Evolutionary conservation across 2,888 invertebrate species (phyloP).

Genomic region (Macropis europaea): DNA sequence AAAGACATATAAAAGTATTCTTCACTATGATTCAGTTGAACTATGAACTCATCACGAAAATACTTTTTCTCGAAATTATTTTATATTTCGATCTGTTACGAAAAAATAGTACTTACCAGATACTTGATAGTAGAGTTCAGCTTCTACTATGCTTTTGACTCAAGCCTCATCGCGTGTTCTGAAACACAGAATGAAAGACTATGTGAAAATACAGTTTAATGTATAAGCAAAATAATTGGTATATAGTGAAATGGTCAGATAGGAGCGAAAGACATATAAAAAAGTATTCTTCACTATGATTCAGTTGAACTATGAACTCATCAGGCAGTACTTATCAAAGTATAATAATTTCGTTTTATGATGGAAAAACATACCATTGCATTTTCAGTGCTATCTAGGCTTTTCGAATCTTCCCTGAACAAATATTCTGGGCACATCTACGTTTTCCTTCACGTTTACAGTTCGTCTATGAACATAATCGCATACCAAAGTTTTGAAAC

Average conservation of each 20-base stretch:
- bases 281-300: constrained; percentile 62
- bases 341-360: neutral
- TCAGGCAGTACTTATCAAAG: neutral
- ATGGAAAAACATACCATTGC: neutral
- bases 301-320: constrained; percentile 43
- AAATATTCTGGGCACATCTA: constrained; percentile 95
- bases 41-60: constrained; percentile 75
- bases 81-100: no score
- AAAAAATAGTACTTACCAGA: neutral
- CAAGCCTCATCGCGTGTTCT: neutral
- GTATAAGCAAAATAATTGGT: neutral
- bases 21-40: constrained; percentile 76
- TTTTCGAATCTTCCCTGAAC: constrained; percentile 93
- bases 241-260: constrained; percentile 78
- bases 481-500: constrained; percentile 86
- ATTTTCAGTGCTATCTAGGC: constrained; percentile 59
- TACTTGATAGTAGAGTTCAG: neutral
- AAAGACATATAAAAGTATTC: constrained; percentile 72
- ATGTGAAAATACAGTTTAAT: neutral
- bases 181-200: neutral
- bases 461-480: constrained; percentile 93
- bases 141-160: neutral
- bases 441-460: constrained; percentile 93
- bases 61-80: no score
- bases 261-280: constrained; percentile 80